Percentiles rank a stretch among this genome's conserved stretches.
Evolutionary conservation across 2,113 vertebrate species (phyloP).

Genomic region (Cynopterus brachyotis): DNA sequence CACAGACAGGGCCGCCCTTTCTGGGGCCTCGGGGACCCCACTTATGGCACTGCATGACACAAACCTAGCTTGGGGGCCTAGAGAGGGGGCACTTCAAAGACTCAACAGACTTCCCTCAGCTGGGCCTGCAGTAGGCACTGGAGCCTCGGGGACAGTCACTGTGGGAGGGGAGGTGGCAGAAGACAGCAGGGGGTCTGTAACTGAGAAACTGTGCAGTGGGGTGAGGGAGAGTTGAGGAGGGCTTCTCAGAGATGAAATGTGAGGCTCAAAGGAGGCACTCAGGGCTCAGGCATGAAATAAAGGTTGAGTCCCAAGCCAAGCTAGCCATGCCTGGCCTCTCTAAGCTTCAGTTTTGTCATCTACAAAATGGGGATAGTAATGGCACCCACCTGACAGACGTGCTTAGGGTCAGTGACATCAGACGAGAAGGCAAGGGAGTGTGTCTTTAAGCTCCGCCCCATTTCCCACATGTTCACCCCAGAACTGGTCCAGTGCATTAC

Average conservation of each 20-base stretch:
- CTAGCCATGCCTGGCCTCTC: neutral
- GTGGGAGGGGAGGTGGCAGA: neutral
- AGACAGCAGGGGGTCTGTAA: neutral
- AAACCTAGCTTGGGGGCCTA: neutral
- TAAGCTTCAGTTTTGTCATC: neutral
- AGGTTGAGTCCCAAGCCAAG: too few species aligned
- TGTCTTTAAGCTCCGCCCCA: neutral
- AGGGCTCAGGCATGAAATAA: too few species aligned
- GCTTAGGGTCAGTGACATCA: neutral
- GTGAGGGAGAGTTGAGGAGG: neutral
- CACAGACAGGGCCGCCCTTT: neutral
- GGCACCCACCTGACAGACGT: neutral
- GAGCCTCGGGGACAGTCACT: neutral
- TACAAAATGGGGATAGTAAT: neutral
- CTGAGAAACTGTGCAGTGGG: neutral
- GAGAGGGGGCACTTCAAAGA: neutral
- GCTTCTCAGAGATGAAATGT: neutral
- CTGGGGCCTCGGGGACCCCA: neutral
- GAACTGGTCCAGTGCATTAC: neutral
- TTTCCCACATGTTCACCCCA: too few species aligned
- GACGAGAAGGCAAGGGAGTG: neutral
- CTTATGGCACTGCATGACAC: neutral
- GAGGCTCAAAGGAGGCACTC: neutral
- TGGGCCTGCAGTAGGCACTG: neutral
- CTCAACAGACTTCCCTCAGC: neutral